Evolutionary conservation across 2,888 invertebrate species (phyloP).

Genomic region (Antitype chi): DNA sequence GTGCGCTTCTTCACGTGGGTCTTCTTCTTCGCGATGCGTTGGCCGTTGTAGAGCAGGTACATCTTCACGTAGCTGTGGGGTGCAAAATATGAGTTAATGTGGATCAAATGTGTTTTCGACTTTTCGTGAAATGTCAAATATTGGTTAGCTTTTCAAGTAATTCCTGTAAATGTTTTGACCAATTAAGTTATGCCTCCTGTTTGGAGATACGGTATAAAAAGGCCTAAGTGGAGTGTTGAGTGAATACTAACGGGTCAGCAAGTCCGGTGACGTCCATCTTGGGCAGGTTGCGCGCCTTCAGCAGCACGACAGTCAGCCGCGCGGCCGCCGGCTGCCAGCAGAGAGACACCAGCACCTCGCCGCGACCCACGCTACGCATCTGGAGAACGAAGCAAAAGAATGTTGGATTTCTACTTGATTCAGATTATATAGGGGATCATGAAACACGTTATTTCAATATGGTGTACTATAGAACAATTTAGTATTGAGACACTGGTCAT

Average conservation of each 20-base stretch:
- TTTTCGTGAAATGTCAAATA: neutral
- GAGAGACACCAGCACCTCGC: slow-evolving; percentile 98
- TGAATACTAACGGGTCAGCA: slow-evolving; percentile 97
- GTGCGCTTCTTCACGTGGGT: slow-evolving; percentile 99
- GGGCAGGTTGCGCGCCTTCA: slow-evolving; percentile 99
- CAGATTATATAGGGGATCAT: neutral
- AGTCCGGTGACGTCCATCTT: slow-evolving; percentile 99
- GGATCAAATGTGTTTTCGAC: neutral
- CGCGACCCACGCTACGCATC: slow-evolving; percentile 98
- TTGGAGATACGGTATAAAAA: neutral
- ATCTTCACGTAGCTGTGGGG: slow-evolving; percentile 95
- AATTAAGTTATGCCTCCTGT: neutral
- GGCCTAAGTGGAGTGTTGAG: neutral
- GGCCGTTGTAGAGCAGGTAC: slow-evolving; percentile 99
- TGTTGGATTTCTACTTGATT: neutral
- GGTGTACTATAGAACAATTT: no score
- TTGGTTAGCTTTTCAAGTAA: neutral
- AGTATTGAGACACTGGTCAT: no score
- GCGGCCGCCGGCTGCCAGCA: slow-evolving; percentile 99
- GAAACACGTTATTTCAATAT: neutral
- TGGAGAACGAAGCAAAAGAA: slow-evolving; percentile 70
- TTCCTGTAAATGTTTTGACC: neutral
- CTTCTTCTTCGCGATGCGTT: slow-evolving; percentile 99
- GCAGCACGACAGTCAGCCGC: slow-evolving; percentile 98
- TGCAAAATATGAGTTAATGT: neutral